These are phyloP conservation scores for Sphaerodactylus townsendi DNA, from an alignment of 2,113 vertebrate species.

Conservation along the genomic window DNA sequence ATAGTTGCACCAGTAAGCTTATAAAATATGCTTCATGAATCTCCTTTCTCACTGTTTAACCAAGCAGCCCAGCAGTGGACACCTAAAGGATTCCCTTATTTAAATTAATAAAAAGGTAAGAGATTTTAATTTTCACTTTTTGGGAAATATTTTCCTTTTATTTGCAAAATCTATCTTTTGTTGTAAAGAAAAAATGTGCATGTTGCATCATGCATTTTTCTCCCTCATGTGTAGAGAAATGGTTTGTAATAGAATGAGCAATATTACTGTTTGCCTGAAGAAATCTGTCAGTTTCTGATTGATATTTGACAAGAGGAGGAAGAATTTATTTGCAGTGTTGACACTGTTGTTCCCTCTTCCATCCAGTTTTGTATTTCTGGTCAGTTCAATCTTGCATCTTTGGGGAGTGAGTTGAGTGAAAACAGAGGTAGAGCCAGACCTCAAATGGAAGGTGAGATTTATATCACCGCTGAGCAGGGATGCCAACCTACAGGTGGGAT, in stretches of 20 bases:
- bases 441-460: neutral
- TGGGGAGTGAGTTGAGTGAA: neutral
- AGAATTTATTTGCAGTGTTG: neutral
- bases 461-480: no score
- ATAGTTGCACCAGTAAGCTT: neutral
- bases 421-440: neutral
- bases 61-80: no score
- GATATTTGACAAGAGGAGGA: neutral
- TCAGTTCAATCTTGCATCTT: neutral
- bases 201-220: neutral
- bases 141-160: neutral
- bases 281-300: neutral
- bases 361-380: neutral
- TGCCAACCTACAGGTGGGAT: no score
- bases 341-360: no score
- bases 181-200: neutral
- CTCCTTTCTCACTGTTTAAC: neutral
- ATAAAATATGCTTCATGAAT: neutral
- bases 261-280: neutral
- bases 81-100: neutral
- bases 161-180: neutral
- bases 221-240: neutral
- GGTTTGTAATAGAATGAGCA: neutral
- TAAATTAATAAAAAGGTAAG: slow-evolving; percentile 9
- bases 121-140: neutral